phyloP scores from a whole-genome alignment of 2,888 invertebrate species.

The Agonopterix alstromeriana region DNA sequence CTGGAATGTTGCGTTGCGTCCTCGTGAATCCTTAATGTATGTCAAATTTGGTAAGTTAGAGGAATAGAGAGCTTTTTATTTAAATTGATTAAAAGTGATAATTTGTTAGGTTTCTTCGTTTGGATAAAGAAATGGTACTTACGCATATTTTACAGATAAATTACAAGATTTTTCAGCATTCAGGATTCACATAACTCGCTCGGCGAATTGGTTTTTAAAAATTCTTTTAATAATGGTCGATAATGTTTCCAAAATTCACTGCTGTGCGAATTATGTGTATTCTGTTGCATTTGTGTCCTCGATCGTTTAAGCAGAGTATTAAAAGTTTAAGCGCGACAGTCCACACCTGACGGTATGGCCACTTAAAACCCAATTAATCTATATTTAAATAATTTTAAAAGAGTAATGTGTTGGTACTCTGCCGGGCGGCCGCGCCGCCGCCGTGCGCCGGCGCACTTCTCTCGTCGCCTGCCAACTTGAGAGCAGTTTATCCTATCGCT shows the following conservation, averaged over 20 bases:
- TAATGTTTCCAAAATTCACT: slow-evolving; percentile 12
- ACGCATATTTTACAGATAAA: too few relatives aligned
- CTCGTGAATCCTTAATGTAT: slow-evolving; percentile 68
- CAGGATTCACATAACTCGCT: slow-evolving; percentile 70
- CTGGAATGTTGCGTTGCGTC: slow-evolving; percentile 51
- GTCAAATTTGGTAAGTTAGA: background rate
- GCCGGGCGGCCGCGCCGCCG: slow-evolving; percentile 19
- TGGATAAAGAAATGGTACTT: too few relatives aligned
- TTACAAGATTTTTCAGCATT: slow-evolving; percentile 45
- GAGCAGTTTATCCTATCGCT: slow-evolving; percentile 52
- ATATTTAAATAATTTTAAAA: slow-evolving; percentile 25
- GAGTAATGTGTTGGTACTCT: slow-evolving; percentile 28
- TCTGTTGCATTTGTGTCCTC: slow-evolving; percentile 11
- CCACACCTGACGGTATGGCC: slow-evolving; percentile 6
- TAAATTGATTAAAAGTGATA: too few relatives aligned
- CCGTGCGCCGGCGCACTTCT: slow-evolving; percentile 41
- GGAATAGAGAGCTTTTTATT: too few relatives aligned
- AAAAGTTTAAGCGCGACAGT: too few relatives aligned
- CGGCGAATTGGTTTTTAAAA: slow-evolving; percentile 29
- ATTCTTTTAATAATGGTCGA: slow-evolving; percentile 6
- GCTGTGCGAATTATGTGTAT: slow-evolving; percentile 54
- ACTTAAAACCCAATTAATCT: slow-evolving; percentile 48
- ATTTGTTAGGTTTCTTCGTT: too few relatives aligned
- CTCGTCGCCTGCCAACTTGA: slow-evolving; percentile 50
- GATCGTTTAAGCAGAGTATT: too few relatives aligned